Evolutionary conservation across 2,888 invertebrate species (phyloP).

Genomic region (Tuta absoluta): DNA sequence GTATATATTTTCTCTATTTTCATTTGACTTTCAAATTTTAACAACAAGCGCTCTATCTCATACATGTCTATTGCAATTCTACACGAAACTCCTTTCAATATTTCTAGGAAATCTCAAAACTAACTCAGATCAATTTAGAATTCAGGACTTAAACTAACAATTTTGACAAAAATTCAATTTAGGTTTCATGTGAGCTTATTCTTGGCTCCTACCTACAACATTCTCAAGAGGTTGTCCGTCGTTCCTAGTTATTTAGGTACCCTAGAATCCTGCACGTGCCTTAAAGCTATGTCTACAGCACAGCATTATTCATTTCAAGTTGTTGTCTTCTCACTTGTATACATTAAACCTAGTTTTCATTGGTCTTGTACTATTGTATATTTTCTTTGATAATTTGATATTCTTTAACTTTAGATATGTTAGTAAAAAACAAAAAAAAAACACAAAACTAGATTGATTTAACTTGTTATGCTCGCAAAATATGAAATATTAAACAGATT

Average conservation of each 20-base stretch:
- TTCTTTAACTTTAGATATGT: too few species aligned
- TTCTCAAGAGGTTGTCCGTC: slow-evolving; percentile 3
- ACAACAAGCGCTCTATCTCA: too few species aligned
- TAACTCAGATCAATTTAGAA: neutral
- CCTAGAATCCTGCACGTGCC: slow-evolving; percentile 1
- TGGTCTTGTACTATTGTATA: too few species aligned
- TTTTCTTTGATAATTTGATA: too few species aligned
- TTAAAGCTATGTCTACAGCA: neutral
- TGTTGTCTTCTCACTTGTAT: neutral
- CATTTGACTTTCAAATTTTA: too few species aligned
- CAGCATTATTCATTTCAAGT: neutral
- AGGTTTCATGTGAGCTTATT: slow-evolving; percentile 12
- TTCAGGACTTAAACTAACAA: neutral
- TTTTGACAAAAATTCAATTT: slow-evolving; percentile 8
- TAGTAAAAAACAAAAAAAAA: too few species aligned
- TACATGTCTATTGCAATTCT: too few species aligned
- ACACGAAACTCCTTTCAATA: neutral
- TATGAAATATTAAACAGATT: too few species aligned
- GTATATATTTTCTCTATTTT: too few species aligned
- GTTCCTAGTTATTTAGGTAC: slow-evolving; percentile 12
- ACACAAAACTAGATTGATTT: too few species aligned
- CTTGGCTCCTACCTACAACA: neutral
- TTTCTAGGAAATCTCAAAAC: neutral
- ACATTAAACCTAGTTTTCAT: too few species aligned
- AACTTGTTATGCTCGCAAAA: too few species aligned